Conservation (phyloP, 1,140 invertebrate genomes). For the Mercenaria mercenaria region DNA sequence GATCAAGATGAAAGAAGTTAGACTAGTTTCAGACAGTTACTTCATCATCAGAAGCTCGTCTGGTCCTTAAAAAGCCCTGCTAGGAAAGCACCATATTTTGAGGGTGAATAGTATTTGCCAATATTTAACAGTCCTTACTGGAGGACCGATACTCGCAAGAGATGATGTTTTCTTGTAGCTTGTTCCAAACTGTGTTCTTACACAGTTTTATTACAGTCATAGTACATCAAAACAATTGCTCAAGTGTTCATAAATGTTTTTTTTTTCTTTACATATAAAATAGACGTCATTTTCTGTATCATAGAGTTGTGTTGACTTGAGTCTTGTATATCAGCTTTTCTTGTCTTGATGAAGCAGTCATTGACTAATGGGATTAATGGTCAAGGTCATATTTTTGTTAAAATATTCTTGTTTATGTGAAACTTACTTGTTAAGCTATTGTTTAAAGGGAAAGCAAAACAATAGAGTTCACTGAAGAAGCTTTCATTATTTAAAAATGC, state of each 20-base stretch:
- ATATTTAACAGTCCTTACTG: no score
- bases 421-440: no score
- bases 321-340: background rate
- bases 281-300: conserved; percentile 2
- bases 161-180: no score
- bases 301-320: background rate
- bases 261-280: background rate
- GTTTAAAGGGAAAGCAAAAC: no score
- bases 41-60: background rate
- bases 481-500: no score
- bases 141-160: no score
- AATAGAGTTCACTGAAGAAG: no score
- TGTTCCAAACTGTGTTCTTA: background rate
- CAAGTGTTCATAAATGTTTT: conserved; percentile 45
- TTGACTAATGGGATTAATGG: no score
- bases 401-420: no score
- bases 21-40: background rate
- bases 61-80: background rate
- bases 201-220: conserved; percentile 10
- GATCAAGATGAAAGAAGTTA: no score
- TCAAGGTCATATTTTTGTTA: no score
- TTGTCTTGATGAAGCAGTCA: no score
- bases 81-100: background rate
- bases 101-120: background rate
- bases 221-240: conserved; percentile 45